Conservation (phyloP, 2,888 invertebrate species). For the Aleiodes testaceus region DNA sequence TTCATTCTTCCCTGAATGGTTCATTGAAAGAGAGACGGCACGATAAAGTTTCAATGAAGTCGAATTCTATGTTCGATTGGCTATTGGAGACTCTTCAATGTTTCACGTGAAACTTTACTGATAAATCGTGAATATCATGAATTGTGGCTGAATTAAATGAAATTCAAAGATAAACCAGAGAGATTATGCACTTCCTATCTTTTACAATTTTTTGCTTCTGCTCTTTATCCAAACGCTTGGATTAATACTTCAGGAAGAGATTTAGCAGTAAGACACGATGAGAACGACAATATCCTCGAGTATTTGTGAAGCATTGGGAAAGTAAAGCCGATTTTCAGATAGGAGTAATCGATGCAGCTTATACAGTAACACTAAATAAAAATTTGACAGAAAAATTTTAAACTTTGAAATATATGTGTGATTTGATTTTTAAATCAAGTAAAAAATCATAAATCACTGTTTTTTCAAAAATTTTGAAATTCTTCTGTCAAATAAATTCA, state of each 20-base stretch:
- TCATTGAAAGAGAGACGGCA: constrained; percentile 20
- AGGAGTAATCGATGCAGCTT: constrained; percentile 24
- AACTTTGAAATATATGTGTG: constrained; percentile 12
- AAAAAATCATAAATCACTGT: too few species aligned
- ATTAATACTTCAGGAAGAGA: not conserved
- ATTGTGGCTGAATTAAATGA: not conserved
- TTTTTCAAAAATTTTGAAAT: too few species aligned
- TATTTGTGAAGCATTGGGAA: not conserved
- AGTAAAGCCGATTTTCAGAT: constrained; percentile 21
- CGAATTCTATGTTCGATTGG: constrained; percentile 48
- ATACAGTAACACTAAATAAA: not conserved
- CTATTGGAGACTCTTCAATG: constrained; percentile 38
- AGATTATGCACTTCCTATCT: too few species aligned
- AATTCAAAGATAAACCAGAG: not conserved
- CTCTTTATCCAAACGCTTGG: not conserved
- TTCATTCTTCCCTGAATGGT: constrained; percentile 24
- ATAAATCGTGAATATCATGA: constrained; percentile 10
- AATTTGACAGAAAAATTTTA: not conserved
- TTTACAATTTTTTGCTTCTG: too few species aligned
- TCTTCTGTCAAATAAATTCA: too few species aligned
- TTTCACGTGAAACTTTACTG: constrained; percentile 10
- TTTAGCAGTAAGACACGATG: constrained; percentile 19
- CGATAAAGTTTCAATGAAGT: constrained; percentile 50
- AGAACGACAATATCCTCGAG: constrained; percentile 24
- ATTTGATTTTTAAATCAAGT: not conserved